Percentiles rank a stretch among this genome's conserved stretches.
These are phyloP conservation scores for Aplocera efformata DNA, from an alignment of 2,888 invertebrate species.

Conservation along the genomic window DNA sequence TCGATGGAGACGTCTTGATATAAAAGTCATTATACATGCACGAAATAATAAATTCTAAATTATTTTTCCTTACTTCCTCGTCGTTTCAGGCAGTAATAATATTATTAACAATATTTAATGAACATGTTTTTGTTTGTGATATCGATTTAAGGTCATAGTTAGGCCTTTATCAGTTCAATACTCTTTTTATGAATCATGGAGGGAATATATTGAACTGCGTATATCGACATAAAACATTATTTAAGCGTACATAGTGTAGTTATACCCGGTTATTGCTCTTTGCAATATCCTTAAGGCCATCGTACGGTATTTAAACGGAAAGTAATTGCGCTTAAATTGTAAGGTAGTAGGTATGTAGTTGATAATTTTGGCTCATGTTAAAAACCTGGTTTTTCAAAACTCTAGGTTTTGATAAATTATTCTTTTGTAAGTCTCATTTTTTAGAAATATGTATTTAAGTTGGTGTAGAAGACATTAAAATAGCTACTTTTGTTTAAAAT, in stretches of 20 bases:
- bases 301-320: conserved; percentile 17
- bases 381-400: too few relatives aligned
- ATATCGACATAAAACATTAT: conserved; percentile 23
- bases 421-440: too few relatives aligned
- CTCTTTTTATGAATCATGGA: conserved; percentile 47
- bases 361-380: conserved; percentile 10
- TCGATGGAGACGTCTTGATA: conserved; percentile 6
- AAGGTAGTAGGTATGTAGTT: too few relatives aligned
- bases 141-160: conserved; percentile 44
- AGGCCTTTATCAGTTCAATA: conserved; percentile 51
- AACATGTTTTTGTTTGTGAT: conserved; percentile 32
- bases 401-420: too few relatives aligned
- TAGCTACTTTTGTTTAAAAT: too few relatives aligned
- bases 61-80: not conserved
- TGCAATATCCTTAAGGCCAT: conserved; percentile 25
- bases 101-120: conserved; percentile 25
- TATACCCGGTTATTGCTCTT: conserved; percentile 29
- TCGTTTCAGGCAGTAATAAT: conserved; percentile 13
- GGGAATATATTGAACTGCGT: conserved; percentile 35
- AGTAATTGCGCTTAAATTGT: conserved; percentile 11
- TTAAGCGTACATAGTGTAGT: conserved; percentile 13
- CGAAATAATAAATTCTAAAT: too few relatives aligned
- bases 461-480: too few relatives aligned
- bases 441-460: too few relatives aligned
- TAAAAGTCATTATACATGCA: too few relatives aligned